Evolutionary conservation across 2,797 vertebrate genomes (phyloP), one percentile per base, ranked within the genome.

Genomic region (Sebastes cheni): DNA sequence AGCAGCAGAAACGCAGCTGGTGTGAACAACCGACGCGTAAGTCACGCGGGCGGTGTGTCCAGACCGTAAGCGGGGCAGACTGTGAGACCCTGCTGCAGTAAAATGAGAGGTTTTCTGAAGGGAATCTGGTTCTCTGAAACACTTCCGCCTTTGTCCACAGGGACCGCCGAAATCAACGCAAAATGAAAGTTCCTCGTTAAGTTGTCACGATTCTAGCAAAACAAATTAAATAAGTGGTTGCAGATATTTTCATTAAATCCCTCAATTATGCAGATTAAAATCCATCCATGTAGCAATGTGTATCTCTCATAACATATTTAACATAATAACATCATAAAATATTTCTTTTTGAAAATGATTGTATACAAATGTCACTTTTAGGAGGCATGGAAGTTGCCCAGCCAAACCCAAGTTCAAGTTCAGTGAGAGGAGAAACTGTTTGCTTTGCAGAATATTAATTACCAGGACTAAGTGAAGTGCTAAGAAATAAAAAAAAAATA

Each of bases 381-480:
- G 39, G 27, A 65, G 25, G n/a, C 5, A 6, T 59, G 8, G 5
- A 67, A 58, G 46, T n/a, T 30, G 13, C 14, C 58, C 10, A 60
- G 34, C 34, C 34, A 36, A 36, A 36, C 34, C 16, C 23, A 32
- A 29, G 18, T 36, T 62, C 12, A 20, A 9, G 10, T 55, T 68
- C n/a, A 54, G 56, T 36, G 60, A 72, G 34, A 59, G 67, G 16
- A 46, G 34, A 50, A 62, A 55, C 1, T 9, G 66, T 54, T 62
- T 54, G 46, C 46, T 8, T 22, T 3, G 67, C 68, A 77, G 69
- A 77, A 86, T 85, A 86, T 82, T 76, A 82, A 85, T 87, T 75
- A 55, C 4, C 4, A 2, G 2, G 7, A 4, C 50, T 11, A 29
- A n/a, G 18, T 4, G 29, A 55, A 55, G n/a, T 23, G 16, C 5